Conservation (phyloP, 1,140 invertebrate species). For the Marisa cornuarietis region DNA sequence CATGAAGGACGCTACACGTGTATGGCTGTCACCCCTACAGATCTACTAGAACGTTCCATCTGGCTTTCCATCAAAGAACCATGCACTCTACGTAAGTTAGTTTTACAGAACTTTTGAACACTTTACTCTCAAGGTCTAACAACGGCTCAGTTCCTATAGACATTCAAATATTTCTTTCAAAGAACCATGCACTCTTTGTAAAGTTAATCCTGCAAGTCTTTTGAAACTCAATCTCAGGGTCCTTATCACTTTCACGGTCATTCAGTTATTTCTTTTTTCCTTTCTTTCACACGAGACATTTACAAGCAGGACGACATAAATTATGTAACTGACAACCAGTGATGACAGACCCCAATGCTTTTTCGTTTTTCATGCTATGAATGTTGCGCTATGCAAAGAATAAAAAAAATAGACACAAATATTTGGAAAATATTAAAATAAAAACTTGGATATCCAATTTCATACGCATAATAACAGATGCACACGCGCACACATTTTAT, state of each 20-base stretch:
- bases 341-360: neutral
- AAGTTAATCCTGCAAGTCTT: too few relatives aligned
- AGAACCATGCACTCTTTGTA: too few relatives aligned
- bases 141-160: too few relatives aligned
- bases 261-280: too few relatives aligned
- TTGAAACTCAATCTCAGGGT: too few relatives aligned
- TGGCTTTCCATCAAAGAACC: constrained; percentile 37
- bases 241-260: too few relatives aligned
- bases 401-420: neutral
- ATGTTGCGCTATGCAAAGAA: neutral
- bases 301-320: too few relatives aligned
- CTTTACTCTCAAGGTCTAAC: too few relatives aligned
- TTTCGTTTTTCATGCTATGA: neutral
- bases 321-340: neutral
- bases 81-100: constrained; percentile 30
- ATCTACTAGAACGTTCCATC: constrained; percentile 30
- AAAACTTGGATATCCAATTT: too few relatives aligned
- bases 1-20: constrained; percentile 41
- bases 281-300: too few relatives aligned
- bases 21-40: constrained; percentile 26
- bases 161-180: neutral
- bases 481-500: too few relatives aligned
- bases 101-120: neutral
- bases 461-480: too few relatives aligned
- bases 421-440: neutral